Evolutionary conservation across 2,113 vertebrate species (phyloP), one percentile per base, ranked within the genome.

Genomic region (Rissa tridactyla): DNA sequence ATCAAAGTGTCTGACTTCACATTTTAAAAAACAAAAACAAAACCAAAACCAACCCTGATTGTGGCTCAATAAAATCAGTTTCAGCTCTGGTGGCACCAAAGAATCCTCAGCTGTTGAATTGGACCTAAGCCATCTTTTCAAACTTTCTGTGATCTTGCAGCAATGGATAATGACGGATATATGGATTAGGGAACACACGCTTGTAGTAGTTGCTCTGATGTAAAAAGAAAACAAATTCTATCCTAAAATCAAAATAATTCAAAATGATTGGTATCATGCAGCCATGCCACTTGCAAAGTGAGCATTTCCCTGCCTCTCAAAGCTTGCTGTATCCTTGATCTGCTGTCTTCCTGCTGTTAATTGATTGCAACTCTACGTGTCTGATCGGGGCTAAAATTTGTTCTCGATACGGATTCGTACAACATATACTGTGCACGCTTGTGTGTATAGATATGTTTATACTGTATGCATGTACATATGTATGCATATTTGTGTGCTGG

Each of bases 231-330:
- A 15, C 83, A 29, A 68, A 11, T 19, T 9, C 14, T 20, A 70
- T 66, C 71, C 88, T 16, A 8, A 26, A 38, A 11, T 22, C 18
- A 10, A 25, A 76, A 21, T 8, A 4, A 40, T 57, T 76, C 75
- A 3, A 86, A 29, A 36, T 44, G 65, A 17, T 10, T 19, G 29
- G n/a, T 57, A 11, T 55, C 61, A 4, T 79, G 82, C 71, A 96
- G 78, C 87, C 79, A 51, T 4, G 34, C 61, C 77, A 3, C 32
- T 66, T 64, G 57, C 75, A 15, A 23, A 46, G 16, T 15, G 47
- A 90, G 82, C 65, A 4, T 81, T 91, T 70, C 91, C 97, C 94
- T 93, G 91, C 86, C 88, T 86, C 94, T 88, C 86, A 3, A 46
- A 92, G 92, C 94, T 94, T 90, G 90, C 81, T 93, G 76, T 85